Conservation (phyloP, 2,113 vertebrate species). For the Myotis lucifugus region DNA sequence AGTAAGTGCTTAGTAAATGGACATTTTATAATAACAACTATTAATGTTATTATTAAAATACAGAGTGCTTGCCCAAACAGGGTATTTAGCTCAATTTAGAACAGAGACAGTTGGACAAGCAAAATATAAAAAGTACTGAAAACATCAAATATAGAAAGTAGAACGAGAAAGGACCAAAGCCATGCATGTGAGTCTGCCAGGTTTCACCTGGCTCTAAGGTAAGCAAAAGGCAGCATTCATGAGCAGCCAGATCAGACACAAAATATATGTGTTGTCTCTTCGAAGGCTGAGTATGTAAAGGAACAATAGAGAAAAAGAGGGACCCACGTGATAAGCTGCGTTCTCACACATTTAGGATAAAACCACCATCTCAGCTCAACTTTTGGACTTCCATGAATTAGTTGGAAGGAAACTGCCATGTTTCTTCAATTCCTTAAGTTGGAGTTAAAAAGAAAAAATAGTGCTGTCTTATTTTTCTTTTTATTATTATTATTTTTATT, state of each 20-base stretch:
- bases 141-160: not conserved
- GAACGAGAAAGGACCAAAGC: not conserved
- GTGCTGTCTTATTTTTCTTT: not conserved
- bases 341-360: not conserved
- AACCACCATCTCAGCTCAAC: not conserved
- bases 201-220: not conserved
- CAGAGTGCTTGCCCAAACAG: fast-evolving
- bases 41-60: not conserved
- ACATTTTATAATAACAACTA: not conserved
- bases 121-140: not conserved
- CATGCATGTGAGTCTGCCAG: not conserved
- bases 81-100: not conserved
- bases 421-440: not conserved
- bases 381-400: not conserved
- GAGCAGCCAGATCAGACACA: not conserved
- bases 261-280: too few relatives aligned
- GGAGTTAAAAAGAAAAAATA: not conserved
- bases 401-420: not conserved
- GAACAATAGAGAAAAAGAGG: not conserved
- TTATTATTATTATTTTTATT: too few relatives aligned
- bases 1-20: not conserved
- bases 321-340: fast-evolving
- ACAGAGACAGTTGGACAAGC: not conserved
- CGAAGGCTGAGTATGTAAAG: not conserved
- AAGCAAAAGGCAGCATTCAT: not conserved